A percentile compares a stretch with the other conserved stretches of the same genome.
Evolutionary conservation across 2,113 vertebrate species (phyloP).

Genomic region (Archilochus colubris): DNA sequence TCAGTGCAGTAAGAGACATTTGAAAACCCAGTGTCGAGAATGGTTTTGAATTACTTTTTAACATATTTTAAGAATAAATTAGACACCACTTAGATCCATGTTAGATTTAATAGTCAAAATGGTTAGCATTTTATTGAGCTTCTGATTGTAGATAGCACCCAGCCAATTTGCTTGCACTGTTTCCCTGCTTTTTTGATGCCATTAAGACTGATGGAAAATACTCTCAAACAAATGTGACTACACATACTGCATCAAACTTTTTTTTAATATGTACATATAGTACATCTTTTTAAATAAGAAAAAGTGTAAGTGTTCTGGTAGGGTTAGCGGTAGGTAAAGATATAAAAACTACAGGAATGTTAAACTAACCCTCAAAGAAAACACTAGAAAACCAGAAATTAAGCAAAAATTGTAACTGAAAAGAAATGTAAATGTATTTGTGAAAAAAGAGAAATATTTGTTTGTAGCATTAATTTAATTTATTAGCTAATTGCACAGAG

Average conservation of each 20-base stretch:
- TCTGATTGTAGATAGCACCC: background rate
- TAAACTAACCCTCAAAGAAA: background rate
- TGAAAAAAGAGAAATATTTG: background rate
- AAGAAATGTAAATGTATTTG: background rate
- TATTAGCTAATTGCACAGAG: background rate
- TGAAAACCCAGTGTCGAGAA: background rate
- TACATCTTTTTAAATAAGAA: background rate
- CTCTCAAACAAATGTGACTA: background rate
- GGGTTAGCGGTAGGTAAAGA: background rate
- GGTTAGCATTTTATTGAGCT: background rate
- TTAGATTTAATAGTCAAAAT: background rate
- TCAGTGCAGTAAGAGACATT: background rate
- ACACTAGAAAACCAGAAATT: background rate
- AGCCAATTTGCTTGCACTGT: background rate
- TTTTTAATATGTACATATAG: background rate
- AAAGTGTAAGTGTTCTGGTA: accelerated
- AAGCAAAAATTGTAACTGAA: background rate
- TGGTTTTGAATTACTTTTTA: background rate
- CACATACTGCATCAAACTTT: background rate
- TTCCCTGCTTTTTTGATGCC: background rate
- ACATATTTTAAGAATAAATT: background rate
- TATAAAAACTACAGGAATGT: background rate
- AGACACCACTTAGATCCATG: background rate
- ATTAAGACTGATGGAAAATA: background rate
- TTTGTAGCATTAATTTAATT: background rate